Conservation (phyloP, 2,113 vertebrate genomes). For the Okapia johnstoni region DNA sequence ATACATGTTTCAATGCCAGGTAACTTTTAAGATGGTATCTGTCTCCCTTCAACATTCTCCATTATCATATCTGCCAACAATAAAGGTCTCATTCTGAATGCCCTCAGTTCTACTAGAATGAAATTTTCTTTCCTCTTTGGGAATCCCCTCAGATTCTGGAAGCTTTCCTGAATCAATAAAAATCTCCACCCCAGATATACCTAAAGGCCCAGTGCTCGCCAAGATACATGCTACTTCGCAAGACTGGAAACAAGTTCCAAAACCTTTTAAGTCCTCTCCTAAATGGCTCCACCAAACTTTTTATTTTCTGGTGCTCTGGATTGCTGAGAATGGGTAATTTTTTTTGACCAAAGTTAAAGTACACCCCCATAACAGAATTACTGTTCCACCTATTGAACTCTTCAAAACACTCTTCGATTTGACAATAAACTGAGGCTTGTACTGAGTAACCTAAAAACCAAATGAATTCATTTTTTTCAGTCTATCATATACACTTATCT, state of each 20-base stretch:
- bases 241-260: not conserved
- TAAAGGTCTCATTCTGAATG: not conserved
- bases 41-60: not conserved
- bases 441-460: not conserved
- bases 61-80: not conserved
- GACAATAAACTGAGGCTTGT: not conserved
- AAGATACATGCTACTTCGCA: not conserved
- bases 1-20: too few species aligned
- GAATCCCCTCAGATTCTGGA: not conserved
- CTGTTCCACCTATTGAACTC: not conserved
- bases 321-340: not conserved
- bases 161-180: not conserved
- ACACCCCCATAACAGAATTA: not conserved
- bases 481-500: not conserved
- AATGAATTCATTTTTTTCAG: not conserved
- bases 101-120: not conserved
- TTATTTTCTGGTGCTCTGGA: not conserved
- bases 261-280: not conserved
- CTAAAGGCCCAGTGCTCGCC: not conserved
- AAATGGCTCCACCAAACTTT: not conserved
- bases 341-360: not conserved
- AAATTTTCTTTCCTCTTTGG: not conserved
- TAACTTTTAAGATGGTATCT: not conserved
- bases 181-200: not conserved
- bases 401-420: not conserved